Percentiles rank a stretch among this genome's conserved stretches.
Evolutionary conservation across 2,888 invertebrate genomes (phyloP).

Genomic region (Drosophila neonasuta): DNA sequence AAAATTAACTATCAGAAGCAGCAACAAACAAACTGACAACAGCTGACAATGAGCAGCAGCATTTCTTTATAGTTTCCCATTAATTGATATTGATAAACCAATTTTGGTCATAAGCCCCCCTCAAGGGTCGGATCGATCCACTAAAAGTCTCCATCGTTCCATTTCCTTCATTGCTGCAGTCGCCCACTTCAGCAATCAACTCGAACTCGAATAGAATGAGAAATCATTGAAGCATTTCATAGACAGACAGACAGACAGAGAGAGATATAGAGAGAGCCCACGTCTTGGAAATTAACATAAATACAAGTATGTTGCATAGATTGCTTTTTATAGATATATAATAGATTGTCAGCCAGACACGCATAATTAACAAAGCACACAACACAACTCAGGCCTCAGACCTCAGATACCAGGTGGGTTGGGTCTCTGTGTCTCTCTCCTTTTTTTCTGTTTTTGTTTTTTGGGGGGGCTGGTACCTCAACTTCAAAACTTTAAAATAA

Average conservation of each 20-base stretch:
- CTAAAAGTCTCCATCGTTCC: background rate
- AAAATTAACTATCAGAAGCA: background rate
- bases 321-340: constrained; percentile 46
- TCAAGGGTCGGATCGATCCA: background rate
- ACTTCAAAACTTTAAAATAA: constrained; percentile 1
- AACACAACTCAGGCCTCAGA: background rate
- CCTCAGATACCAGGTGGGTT: constrained; percentile 45
- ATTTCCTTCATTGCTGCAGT: constrained; percentile 44
- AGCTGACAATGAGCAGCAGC: constrained; percentile 29
- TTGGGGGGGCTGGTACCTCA: constrained; percentile 10
- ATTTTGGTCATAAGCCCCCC: constrained; percentile 43
- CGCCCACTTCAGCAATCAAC: constrained; percentile 37
- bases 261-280: constrained; percentile 27
- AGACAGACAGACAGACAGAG: too few species aligned
- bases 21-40: constrained; percentile 9
- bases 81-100: constrained; percentile 67
- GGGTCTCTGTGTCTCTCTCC: constrained; percentile 1
- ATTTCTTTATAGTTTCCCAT: constrained; percentile 16
- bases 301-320: constrained; percentile 56
- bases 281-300: constrained; percentile 65
- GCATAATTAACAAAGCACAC: constrained; percentile 50
- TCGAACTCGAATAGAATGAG: constrained; percentile 1
- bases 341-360: constrained; percentile 51
- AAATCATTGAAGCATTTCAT: constrained; percentile 50
- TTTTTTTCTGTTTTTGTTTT: background rate